Percentiles rank a stretch among this genome's conserved stretches.
Conservation (phyloP, 1,140 invertebrate species). For the Drosophila arawakana region DNA sequence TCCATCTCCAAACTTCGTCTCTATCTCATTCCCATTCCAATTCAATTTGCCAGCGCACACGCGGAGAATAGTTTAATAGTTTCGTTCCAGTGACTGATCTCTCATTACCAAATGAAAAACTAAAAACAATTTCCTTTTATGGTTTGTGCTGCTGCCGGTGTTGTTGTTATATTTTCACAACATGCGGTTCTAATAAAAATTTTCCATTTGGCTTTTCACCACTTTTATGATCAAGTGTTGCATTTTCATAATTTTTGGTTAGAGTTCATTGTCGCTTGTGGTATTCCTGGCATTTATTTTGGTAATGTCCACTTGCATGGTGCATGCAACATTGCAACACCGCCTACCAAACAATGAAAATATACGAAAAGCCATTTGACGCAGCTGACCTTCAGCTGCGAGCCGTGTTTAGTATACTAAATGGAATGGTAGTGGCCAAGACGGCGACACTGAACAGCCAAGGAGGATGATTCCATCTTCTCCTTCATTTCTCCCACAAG, state of each 20-base stretch:
- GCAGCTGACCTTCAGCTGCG: slow-evolving; percentile 62
- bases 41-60: slow-evolving; percentile 42
- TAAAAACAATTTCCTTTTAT: slow-evolving; percentile 74
- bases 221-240: slow-evolving; percentile 29
- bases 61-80: slow-evolving; percentile 38
- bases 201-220: slow-evolving; percentile 29
- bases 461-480: not conserved
- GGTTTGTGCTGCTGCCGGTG: slow-evolving; percentile 32
- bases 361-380: slow-evolving; percentile 66
- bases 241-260: slow-evolving; percentile 20
- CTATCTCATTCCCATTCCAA: slow-evolving; percentile 15
- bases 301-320: slow-evolving; percentile 17
- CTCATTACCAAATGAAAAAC: slow-evolving; percentile 39
- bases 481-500: slow-evolving; percentile 30
- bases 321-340: not conserved
- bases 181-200: slow-evolving; percentile 42
- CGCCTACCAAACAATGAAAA: slow-evolving; percentile 30
- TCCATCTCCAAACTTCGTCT: slow-evolving; percentile 11
- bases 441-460: slow-evolving; percentile 15
- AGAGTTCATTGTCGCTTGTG: slow-evolving; percentile 66
- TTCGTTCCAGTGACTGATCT: slow-evolving; percentile 68
- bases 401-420: not conserved
- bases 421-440: slow-evolving; percentile 12
- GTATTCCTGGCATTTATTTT: slow-evolving; percentile 3
- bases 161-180: slow-evolving; percentile 25